Conservation (phyloP, 2,113 vertebrate species). For the Sminthopsis crassicaudata region DNA sequence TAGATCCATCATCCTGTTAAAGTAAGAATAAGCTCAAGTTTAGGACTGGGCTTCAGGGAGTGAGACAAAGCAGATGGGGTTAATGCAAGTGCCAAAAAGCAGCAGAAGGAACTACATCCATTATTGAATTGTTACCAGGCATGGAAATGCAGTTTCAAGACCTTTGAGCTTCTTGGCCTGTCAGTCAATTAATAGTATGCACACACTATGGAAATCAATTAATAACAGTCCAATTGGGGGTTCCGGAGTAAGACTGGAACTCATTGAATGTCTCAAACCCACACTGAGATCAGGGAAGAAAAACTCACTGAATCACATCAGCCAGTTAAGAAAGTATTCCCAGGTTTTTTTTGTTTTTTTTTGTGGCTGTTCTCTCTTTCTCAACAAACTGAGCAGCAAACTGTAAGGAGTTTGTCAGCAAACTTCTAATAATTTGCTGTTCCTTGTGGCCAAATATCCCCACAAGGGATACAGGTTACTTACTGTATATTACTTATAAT, state of each 20-base stretch:
- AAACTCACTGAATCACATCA: neutral
- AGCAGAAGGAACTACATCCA: neutral
- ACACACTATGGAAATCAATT: neutral
- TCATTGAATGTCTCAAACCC: neutral
- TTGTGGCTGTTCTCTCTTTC: neutral
- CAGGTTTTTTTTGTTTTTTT: neutral
- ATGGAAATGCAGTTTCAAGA: neutral
- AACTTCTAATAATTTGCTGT: neutral
- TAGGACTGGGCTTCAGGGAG: neutral
- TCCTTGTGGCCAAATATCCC: neutral
- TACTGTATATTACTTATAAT: neutral
- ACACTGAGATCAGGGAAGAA: neutral
- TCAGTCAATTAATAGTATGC: neutral
- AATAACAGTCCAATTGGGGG: neutral
- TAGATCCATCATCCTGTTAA: neutral
- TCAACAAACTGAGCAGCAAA: neutral
- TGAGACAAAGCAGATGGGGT: neutral
- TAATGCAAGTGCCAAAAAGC: neutral
- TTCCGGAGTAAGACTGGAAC: neutral
- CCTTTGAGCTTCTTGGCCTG: neutral
- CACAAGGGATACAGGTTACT: neutral
- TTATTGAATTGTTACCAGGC: neutral
- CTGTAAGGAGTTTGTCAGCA: neutral
- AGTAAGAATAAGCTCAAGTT: neutral
- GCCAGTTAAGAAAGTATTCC: neutral